Evolutionary conservation across 2,888 invertebrate genomes (phyloP).

Genomic region (Bibio marci): DNA sequence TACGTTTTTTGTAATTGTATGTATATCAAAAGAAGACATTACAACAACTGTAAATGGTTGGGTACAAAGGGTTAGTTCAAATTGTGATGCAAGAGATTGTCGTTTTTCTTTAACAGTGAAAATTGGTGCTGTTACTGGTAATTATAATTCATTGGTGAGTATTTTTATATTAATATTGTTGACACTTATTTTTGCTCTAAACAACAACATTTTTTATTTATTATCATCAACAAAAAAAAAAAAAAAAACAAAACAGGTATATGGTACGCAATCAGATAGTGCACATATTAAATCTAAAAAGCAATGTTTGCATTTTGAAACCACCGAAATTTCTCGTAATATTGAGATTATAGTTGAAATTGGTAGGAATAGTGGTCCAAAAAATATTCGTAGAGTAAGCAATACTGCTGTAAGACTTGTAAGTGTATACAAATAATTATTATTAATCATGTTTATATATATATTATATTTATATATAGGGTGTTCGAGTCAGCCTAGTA

Average conservation of each 20-base stretch:
- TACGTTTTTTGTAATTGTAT: conserved; percentile 32
- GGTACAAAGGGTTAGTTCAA: conserved; percentile 1
- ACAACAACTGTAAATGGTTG: neutral
- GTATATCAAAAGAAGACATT: conserved; percentile 20
- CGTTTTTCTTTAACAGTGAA: neutral
- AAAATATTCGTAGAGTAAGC: neutral
- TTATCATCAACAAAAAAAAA: neutral
- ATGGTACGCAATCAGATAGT: neutral
- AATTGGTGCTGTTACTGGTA: neutral
- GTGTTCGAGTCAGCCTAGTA: no score
- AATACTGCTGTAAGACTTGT: neutral
- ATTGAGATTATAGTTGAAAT: neutral
- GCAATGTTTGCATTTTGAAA: neutral
- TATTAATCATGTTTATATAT: no score
- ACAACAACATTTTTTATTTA: neutral
- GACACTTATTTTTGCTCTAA: neutral
- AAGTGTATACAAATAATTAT: no score
- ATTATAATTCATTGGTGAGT: neutral
- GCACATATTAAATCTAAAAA: neutral
- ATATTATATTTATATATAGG: no score
- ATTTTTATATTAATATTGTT: neutral
- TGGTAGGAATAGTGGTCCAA: neutral
- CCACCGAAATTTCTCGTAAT: neutral
- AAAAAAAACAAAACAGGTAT: neutral
- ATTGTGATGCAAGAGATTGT: neutral